Conservation (phyloP, 2,797 vertebrate species). For the Gymnodraco acuticeps region DNA sequence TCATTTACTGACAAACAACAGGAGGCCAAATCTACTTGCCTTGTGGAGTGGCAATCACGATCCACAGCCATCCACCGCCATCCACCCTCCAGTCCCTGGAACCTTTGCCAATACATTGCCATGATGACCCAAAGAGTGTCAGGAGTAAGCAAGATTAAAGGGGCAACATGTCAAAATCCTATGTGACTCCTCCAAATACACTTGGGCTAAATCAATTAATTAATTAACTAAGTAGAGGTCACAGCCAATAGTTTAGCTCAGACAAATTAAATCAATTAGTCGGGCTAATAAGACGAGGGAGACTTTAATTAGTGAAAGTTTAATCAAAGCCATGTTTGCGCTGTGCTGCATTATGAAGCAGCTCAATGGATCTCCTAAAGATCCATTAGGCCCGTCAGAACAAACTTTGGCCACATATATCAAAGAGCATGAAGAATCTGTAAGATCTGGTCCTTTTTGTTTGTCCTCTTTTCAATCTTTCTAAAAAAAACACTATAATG, state of each 20-base stretch:
- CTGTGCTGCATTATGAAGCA: constrained; percentile 78
- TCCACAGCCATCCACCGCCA: constrained; percentile 10
- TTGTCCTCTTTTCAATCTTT: too few relatives aligned
- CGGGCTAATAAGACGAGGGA: constrained; percentile 91
- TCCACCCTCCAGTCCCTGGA: constrained; percentile 11
- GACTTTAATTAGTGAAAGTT: constrained; percentile 97
- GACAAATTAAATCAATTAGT: constrained; percentile 97
- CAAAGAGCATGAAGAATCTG: too few relatives aligned
- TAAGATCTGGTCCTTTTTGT: too few relatives aligned
- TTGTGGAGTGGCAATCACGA: constrained; percentile 18
- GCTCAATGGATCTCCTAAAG: constrained; percentile 71
- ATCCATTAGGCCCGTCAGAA: constrained; percentile 54
- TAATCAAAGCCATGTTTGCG: constrained; percentile 90
- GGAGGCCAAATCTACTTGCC: constrained; percentile 25
- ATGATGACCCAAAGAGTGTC: constrained; percentile 51
- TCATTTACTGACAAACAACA: constrained; percentile 40
- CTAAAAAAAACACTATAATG: too few relatives aligned
- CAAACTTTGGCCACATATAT: constrained; percentile 38
- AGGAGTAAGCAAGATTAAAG: constrained; percentile 79
- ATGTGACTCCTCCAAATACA: constrained; percentile 77
- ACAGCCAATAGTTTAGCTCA: constrained; percentile 80
- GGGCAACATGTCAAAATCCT: constrained; percentile 80
- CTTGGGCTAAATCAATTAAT: constrained; percentile 85
- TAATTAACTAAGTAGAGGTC: constrained; percentile 88
- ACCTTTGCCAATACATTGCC: constrained; percentile 50